These are phyloP conservation scores for Drosophila kepulauana DNA, from an alignment of 1,140 invertebrate genomes.

Conservation along the genomic window DNA sequence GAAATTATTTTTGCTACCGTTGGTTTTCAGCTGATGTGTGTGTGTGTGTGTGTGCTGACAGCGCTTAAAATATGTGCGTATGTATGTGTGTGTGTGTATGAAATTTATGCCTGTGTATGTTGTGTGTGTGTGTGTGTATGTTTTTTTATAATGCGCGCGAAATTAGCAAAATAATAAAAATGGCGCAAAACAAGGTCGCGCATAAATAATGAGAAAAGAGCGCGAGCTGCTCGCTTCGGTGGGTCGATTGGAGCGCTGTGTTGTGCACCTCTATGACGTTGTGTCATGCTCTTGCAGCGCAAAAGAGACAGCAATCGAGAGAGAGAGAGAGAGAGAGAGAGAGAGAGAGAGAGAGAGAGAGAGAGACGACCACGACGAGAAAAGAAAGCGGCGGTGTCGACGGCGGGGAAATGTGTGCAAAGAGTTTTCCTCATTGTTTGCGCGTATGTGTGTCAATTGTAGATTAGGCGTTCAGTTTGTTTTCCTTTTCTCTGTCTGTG, in stretches of 20 bases:
- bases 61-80: constrained; percentile 18
- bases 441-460: constrained; percentile 76
- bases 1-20: constrained; percentile 40
- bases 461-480: constrained; percentile 70
- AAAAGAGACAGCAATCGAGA: not conserved
- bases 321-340: not conserved
- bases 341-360: not conserved
- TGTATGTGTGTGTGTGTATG: constrained; percentile 39
- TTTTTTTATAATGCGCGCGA: constrained; percentile 76
- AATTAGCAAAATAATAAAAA: constrained; percentile 83
- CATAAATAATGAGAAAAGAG: constrained; percentile 81
- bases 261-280: constrained; percentile 53
- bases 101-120: constrained; percentile 42
- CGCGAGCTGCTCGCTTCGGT: constrained; percentile 69
- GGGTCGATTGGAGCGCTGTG: constrained; percentile 67
- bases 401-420: constrained; percentile 20
- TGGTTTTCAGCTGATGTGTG: constrained; percentile 16
- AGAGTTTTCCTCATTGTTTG: constrained; percentile 66
- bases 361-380: not conserved
- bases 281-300: not conserved
- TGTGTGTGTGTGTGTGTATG: constrained; percentile 19
- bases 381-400: no score
- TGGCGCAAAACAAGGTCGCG: constrained; percentile 81
- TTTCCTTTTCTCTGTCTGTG: constrained; percentile 37
- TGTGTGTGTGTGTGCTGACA: constrained; percentile 28